Evolutionary conservation across 2,888 invertebrate genomes (phyloP), one percentile per base, ranked within the genome.

Genomic region (Ditylenchus weischeri): DNA sequence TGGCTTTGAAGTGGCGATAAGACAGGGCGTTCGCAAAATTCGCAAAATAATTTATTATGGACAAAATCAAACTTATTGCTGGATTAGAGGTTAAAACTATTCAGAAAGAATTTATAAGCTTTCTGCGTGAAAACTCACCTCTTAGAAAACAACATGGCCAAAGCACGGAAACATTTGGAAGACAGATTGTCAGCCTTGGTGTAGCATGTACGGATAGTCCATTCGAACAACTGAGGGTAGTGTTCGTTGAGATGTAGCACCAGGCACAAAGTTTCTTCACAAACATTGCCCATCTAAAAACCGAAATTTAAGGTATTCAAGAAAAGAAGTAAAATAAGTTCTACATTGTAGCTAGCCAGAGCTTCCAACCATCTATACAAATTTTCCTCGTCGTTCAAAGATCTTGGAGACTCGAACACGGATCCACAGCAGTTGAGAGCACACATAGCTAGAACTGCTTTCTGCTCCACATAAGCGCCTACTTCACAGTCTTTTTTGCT

Each of bases 121-220:
- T 29, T 29, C 5, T 15, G 13, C 10, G 18, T 10, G 8, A 54
- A 54, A 60, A 60, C 23, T 29, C 5, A 73, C 73, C 72, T 84
- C 61, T 93, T 91, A 83, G 93, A 93, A 86, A 98, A 98, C 78
- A 98, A 91, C 10, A 93, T 91, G 6, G 94, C 93, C 64, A 98
- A 87, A 5, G 95, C 93, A 83, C 92, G 88, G 84, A 98, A 98
- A 84, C 96, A 96, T 1, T 93, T 92, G 84, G 95, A 94, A 1
- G 95, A 93, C 50, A 95, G 92, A 23, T 58, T 51, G 11, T 90
- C 89, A 10, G 89, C 85, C 8, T 93, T 93, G 0, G 93, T 96
- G 84, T 93, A 99, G 84, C 98, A 98, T 67, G 93, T 89, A 86
- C 95, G 93, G 61, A 98, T 93, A 0, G 93, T 90, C 96, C 96